Evolutionary conservation across 2,888 invertebrate genomes (phyloP), one percentile per base, ranked within the genome.

Genomic region (Lycia hirtaria): DNA sequence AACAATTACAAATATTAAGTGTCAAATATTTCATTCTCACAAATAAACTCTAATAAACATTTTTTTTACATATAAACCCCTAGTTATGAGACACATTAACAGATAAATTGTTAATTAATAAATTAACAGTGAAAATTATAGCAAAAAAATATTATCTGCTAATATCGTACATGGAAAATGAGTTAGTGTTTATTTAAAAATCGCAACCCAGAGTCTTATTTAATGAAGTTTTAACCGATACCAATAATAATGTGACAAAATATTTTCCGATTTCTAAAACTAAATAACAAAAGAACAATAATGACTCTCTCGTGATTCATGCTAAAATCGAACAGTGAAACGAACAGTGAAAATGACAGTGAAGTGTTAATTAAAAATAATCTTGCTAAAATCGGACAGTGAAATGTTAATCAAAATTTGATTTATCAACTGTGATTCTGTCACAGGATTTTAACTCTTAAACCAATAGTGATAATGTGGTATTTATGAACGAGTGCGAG

Each of bases 401-500:
- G 38, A 35, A n/a, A 28, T 15, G 44, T 12, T 44, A 44, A 41
- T 41, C 26, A 15, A 24, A 28, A 43, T 17, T 30, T 19, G 19
- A n/a, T 9, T 12, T 3, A 2, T n/a, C n/a, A 24, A 22, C 56
- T 56, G 56, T 56, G 56, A 56, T 40, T 12, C 24, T 1, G 2
- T 58, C 53, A 49, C 48, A 58, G 59, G 19, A 33, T 15, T 45
- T 30, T 44, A 40, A 49, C 28, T 26, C 20, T 28, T 10, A 35
- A 56, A 7, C 26, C 12, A 28, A 53, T 14, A 55, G 38, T 57
- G 49, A 43, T 43, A 73, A 86, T 87, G 85, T 75, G 68, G 73
- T 78, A 81, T 86, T 81, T 87, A 91, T 91, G 91, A 91, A 85
- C 82, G 88, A 88, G 72, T 80, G 82, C 61, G 90, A 91, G 56